A percentile compares a stretch with the other conserved stretches of the same genome.
Evolutionary conservation across 2,888 invertebrate genomes (phyloP).

Genomic region (Phalangium opilio): DNA sequence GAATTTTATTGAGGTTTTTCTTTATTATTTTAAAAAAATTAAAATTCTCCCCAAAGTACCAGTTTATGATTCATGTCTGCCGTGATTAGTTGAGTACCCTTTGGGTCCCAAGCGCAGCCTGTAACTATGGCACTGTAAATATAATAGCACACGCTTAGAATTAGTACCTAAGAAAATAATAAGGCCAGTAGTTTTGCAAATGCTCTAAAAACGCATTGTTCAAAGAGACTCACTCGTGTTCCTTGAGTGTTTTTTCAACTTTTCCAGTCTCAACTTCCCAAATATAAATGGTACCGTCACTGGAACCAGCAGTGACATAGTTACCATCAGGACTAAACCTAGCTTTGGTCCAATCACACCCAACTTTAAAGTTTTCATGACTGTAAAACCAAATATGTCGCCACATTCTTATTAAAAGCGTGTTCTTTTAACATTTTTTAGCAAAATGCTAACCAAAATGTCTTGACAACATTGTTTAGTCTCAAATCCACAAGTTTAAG

Average conservation of each 20-base stretch:
- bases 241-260: conserved; percentile 60
- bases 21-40: conserved; percentile 5
- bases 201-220: background rate
- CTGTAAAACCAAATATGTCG: conserved; percentile 40
- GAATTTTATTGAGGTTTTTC: too few species aligned
- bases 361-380: conserved; percentile 86
- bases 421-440: background rate
- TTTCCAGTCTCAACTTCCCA: conserved; percentile 70
- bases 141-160: conserved; percentile 20
- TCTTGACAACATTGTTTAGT: conserved; percentile 76
- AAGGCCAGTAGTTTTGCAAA: background rate
- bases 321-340: conserved; percentile 80
- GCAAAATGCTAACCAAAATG: conserved; percentile 59
- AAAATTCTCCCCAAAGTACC: conserved; percentile 48
- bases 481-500: conserved; percentile 85
- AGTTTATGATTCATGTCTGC: conserved; percentile 69
- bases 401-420: background rate
- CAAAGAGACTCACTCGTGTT: conserved; percentile 33
- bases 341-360: conserved; percentile 85
- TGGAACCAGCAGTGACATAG: conserved; percentile 76
- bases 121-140: conserved; percentile 60
- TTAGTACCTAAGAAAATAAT: too few species aligned
- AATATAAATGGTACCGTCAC: conserved; percentile 77
- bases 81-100: conserved; percentile 58
- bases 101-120: conserved; percentile 77